Evolutionary conservation across 2,888 invertebrate species (phyloP).

Genomic region (Trachelus tabidus): DNA sequence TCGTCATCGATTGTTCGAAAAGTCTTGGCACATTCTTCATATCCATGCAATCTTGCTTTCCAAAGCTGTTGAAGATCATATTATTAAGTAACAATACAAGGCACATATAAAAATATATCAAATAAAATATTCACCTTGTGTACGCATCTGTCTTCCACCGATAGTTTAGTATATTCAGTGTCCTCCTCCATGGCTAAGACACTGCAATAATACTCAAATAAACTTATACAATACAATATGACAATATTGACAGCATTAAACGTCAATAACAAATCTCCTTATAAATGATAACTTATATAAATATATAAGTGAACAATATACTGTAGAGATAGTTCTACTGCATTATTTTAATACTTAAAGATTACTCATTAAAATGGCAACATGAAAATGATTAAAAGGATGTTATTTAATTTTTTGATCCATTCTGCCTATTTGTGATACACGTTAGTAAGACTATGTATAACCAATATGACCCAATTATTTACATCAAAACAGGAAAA

Average conservation of each 20-base stretch:
- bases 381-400: not conserved
- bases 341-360: not conserved
- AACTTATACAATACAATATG: not conserved
- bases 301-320: not conserved
- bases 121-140: slow-evolving; percentile 76
- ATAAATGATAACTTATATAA: not conserved
- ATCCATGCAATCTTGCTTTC: slow-evolving; percentile 95
- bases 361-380: not conserved
- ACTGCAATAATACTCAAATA: not conserved
- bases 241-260: not conserved
- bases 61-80: slow-evolving; percentile 72
- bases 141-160: slow-evolving; percentile 90
- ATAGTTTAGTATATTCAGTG: slow-evolving; percentile 87
- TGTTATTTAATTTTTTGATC: not conserved
- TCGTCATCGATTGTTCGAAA: slow-evolving; percentile 91
- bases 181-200: slow-evolving; percentile 79
- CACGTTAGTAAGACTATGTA: not conserved
- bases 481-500: not conserved
- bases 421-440: not conserved
- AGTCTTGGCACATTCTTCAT: slow-evolving; percentile 91
- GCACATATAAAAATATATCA: not conserved
- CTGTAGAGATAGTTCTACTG: not conserved
- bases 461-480: not conserved
- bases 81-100: slow-evolving; percentile 3
- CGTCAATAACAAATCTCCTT: not conserved